Conservation (phyloP, 2,888 invertebrate genomes). For the Chymomyza caudatula region DNA sequence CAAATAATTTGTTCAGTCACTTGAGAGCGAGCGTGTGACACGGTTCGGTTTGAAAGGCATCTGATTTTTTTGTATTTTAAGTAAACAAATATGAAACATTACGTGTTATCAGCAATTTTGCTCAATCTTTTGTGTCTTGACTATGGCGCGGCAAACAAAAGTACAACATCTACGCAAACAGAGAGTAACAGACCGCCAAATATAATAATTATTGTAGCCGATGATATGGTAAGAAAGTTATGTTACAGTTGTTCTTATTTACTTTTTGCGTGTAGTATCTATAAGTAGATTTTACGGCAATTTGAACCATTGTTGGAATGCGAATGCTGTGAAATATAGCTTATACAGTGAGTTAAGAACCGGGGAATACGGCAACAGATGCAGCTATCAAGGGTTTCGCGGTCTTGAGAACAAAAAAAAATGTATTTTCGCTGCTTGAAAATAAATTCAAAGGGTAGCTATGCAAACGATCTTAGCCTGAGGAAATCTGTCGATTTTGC, state of each 20-base stretch:
- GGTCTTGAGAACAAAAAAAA: too few species aligned
- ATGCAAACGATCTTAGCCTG: too few species aligned
- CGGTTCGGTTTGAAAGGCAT: neutral
- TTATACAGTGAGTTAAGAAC: too few species aligned
- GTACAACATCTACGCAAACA: neutral
- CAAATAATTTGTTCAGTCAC: neutral
- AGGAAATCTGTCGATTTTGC: too few species aligned
- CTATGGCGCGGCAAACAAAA: neutral
- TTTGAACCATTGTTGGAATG: too few species aligned
- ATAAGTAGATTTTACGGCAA: neutral
- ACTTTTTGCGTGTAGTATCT: neutral
- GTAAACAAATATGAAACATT: neutral
- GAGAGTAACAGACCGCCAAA: constrained; percentile 79
- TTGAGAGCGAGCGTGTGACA: constrained; percentile 13
- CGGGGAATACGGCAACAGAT: too few species aligned
- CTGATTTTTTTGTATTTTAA: neutral
- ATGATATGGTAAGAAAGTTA: constrained; percentile 85
- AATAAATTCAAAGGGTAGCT: too few species aligned
- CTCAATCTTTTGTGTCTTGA: constrained; percentile 31
- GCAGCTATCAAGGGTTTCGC: too few species aligned
- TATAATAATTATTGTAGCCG: constrained; percentile 88
- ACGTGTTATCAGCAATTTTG: constrained; percentile 57
- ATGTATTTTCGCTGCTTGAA: too few species aligned
- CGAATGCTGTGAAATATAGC: too few species aligned
- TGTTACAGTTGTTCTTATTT: neutral